Evolutionary conservation across 2,113 vertebrate genomes (phyloP).

Genomic region (Polyodon spathula): DNA sequence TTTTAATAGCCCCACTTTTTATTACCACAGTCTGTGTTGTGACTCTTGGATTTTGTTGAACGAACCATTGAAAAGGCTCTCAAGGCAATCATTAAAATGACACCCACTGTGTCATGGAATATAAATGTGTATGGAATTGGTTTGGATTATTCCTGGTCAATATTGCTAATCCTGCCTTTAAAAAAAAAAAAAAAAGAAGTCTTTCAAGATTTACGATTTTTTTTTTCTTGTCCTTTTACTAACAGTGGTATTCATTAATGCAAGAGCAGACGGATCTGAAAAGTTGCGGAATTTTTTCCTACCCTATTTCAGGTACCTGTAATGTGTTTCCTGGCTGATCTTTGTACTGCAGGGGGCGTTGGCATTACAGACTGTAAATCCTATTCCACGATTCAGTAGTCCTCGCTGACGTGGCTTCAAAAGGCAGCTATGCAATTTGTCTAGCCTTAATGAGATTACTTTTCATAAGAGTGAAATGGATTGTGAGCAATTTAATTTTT

Average conservation of each 20-base stretch:
- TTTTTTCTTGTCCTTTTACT: not conserved
- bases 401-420: conserved; percentile 7
- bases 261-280: no score
- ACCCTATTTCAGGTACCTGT: not conserved
- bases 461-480: no score
- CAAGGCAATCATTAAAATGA: no score
- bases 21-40: conserved; percentile 14
- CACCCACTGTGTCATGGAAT: no score
- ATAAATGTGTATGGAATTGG: conserved; percentile 18
- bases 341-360: not conserved
- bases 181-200: not conserved
- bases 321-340: not conserved
- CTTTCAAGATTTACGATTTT: conserved; percentile 4
- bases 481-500: no score
- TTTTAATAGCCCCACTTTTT: conserved; percentile 23
- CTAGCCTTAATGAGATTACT: not conserved
- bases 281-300: not conserved
- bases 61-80: conserved; percentile 29
- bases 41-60: conserved; percentile 13
- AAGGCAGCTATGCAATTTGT: not conserved
- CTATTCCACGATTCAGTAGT: conserved; percentile 13
- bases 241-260: no score
- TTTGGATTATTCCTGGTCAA: conserved; percentile 31
- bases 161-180: conserved; percentile 35
- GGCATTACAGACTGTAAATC: not conserved